A percentile compares a stretch with the other conserved stretches of the same genome.
phyloP scores from a whole-genome alignment of 1,140 invertebrate genomes.

The Amphibalanus amphitrite region DNA sequence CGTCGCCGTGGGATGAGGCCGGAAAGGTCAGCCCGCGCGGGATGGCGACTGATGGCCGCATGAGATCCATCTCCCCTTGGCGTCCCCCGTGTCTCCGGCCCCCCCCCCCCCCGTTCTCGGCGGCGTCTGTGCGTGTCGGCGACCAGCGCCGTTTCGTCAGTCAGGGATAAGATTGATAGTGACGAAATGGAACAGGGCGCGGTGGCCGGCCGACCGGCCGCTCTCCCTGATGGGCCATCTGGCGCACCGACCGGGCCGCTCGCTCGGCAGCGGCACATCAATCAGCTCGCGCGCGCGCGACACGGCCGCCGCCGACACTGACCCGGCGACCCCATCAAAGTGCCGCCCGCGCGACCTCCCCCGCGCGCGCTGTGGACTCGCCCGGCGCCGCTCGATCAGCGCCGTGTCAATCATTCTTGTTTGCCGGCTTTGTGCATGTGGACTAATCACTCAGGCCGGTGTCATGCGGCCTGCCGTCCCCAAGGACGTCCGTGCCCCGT shows the following conservation, averaged over 20 bases:
- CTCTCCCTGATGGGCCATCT: background rate
- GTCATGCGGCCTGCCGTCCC: background rate
- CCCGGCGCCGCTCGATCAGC: background rate
- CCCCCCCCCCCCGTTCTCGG: too few species aligned
- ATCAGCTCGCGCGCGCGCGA: background rate
- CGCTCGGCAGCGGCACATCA: background rate
- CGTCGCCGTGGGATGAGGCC: background rate
- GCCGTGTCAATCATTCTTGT: background rate
- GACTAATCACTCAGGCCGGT: background rate
- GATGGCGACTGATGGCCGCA: too few species aligned
- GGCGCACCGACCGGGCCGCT: background rate
- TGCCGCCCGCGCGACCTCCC: background rate
- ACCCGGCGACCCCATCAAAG: background rate
- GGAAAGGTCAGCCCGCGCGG: too few species aligned
- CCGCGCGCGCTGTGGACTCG: background rate
- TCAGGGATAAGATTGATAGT: background rate
- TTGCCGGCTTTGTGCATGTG: background rate
- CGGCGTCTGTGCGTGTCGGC: background rate
- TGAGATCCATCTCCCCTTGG: too few species aligned
- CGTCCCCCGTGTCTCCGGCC: too few species aligned
- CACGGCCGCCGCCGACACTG: background rate
- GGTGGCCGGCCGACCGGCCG: too few species aligned
- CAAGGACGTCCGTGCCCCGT: background rate
- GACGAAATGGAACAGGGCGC: background rate
- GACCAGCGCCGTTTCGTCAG: background rate